Evolutionary conservation across 1,140 invertebrate genomes (phyloP).

Genomic region (Globodera ellingtonae): DNA sequence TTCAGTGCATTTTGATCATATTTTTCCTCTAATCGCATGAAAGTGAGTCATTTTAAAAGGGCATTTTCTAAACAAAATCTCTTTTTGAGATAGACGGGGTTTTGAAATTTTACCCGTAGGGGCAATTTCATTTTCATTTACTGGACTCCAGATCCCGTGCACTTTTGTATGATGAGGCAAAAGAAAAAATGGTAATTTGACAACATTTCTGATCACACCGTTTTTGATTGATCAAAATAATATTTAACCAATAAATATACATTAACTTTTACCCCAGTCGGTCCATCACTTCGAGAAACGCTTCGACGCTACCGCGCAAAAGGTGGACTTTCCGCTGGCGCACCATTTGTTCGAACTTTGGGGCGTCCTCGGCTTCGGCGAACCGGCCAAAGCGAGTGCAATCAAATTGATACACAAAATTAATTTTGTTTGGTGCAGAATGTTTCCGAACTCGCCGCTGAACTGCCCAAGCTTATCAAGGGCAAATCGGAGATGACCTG

Average conservation of each 20-base stretch:
- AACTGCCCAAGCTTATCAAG: conserved; percentile 22
- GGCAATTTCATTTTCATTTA: no score
- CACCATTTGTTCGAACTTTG: conserved; percentile 30
- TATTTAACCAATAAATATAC: no score
- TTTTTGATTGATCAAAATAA: no score
- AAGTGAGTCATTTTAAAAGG: no score
- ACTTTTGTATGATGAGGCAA: no score
- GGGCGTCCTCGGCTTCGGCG: conserved; percentile 29
- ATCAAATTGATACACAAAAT: neutral
- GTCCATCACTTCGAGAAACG: conserved; percentile 20
- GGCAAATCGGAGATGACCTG: conserved; percentile 18
- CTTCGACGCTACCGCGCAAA: conserved; percentile 25
- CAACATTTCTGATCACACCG: no score
- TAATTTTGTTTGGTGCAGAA: neutral
- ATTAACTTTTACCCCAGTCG: neutral
- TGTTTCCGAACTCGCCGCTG: conserved; percentile 6
- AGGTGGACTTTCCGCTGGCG: conserved; percentile 33
- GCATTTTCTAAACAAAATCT: no score
- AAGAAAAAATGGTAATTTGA: neutral
- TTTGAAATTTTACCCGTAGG: no score
- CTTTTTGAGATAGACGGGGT: no score
- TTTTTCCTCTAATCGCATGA: no score
- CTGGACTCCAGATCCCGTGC: no score
- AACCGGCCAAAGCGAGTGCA: neutral
- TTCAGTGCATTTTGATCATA: no score